phyloP scores from a whole-genome alignment of 2,888 invertebrate species.

The Platycheirus rosarum region DNA sequence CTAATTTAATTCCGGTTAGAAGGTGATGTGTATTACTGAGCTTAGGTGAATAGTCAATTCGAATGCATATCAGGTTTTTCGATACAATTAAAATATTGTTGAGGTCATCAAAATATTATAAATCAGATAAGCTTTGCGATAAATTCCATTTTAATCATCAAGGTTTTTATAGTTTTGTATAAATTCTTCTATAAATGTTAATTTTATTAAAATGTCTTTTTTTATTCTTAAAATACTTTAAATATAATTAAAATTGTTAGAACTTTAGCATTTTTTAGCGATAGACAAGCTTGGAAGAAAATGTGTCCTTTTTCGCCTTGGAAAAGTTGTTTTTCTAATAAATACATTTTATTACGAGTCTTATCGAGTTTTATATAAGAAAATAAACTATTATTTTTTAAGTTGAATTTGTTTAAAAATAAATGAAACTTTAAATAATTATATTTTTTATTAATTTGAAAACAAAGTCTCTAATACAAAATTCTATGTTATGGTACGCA shows the following conservation, averaged over 20 bases:
- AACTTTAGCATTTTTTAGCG: neutral
- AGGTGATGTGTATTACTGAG: neutral
- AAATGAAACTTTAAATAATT: too few species aligned
- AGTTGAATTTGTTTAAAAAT: too few species aligned
- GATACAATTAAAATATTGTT: neutral
- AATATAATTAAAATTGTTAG: neutral
- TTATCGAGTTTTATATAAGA: too few species aligned
- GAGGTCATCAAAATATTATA: neutral
- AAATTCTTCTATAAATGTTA: neutral
- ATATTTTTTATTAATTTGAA: too few species aligned
- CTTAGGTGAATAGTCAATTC: neutral
- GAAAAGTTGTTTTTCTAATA: too few species aligned
- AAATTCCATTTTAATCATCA: neutral
- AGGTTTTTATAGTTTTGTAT: neutral
- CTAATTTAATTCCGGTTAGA: neutral
- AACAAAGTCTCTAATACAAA: too few species aligned
- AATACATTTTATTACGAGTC: too few species aligned
- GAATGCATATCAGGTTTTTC: conserved; percentile 4
- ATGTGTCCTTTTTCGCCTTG: too few species aligned
- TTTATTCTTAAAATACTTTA: neutral
- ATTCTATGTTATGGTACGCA: too few species aligned
- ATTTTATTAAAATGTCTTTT: neutral
- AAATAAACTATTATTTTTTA: too few species aligned
- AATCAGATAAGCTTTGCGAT: neutral
- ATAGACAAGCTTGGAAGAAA: too few species aligned